phyloP scores from a whole-genome alignment of 2,797 vertebrate species.

The Macropus fuliginosus region DNA sequence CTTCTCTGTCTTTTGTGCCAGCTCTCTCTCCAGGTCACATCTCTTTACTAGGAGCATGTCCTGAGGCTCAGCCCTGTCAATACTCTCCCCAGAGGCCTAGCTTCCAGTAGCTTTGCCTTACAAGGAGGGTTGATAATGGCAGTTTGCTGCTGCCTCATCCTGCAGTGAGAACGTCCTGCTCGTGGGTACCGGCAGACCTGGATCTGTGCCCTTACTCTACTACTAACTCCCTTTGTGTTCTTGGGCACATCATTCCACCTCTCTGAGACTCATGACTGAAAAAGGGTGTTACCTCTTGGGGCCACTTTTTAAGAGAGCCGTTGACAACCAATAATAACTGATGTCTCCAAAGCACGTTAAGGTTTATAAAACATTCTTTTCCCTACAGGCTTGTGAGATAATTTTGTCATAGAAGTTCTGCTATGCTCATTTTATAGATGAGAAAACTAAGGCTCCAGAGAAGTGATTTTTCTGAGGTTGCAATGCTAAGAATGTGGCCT shows the following conservation, averaged over 20 bases:
- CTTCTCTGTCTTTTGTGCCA: background rate
- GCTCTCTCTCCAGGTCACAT: background rate
- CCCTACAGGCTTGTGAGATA: background rate
- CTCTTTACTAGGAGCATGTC: background rate
- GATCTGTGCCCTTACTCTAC: background rate
- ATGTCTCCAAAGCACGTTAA: background rate
- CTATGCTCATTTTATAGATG: background rate
- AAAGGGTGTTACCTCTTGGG: background rate
- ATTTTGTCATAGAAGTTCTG: background rate
- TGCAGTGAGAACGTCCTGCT: too few relatives aligned
- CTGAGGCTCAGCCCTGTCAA: background rate
- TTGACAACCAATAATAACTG: background rate
- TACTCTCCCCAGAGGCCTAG: background rate
- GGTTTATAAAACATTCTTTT: background rate
- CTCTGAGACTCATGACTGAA: background rate
- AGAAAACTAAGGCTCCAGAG: background rate
- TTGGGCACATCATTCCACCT: background rate
- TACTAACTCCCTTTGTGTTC: background rate
- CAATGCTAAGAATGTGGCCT: background rate
- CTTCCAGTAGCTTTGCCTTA: background rate
- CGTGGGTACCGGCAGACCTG: background rate
- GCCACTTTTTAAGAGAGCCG: background rate
- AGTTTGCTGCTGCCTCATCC: background rate
- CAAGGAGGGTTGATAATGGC: background rate
- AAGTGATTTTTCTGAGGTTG: background rate